Conservation (phyloP, 2,113 vertebrate genomes). For the Miniopterus natalensis region DNA sequence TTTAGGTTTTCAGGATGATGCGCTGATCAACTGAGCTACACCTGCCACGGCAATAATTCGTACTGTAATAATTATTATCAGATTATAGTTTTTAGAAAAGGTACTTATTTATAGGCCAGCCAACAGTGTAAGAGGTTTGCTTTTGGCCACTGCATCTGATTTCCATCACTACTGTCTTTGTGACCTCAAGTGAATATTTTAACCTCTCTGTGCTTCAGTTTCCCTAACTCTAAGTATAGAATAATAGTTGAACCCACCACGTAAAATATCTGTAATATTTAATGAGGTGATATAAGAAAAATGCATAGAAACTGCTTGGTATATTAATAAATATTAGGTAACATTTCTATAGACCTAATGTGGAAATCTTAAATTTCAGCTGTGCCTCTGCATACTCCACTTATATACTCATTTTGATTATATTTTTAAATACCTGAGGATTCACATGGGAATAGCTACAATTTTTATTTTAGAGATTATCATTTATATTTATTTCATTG, state of each 20-base stretch:
- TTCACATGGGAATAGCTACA: not conserved
- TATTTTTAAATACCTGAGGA: not conserved
- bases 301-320: not conserved
- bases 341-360: not conserved
- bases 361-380: not conserved
- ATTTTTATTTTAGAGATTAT: not conserved
- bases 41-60: too few species aligned
- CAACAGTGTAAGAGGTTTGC: not conserved
- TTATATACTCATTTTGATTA: not conserved
- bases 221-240: not conserved
- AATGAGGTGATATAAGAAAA: not conserved
- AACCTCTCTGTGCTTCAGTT: not conserved
- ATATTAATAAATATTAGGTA: not conserved
- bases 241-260: not conserved
- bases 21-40: too few species aligned
- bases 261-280: not conserved
- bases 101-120: not conserved
- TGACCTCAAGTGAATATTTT: not conserved
- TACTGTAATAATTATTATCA: not conserved
- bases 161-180: not conserved
- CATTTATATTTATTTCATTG: not conserved
- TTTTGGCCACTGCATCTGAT: not conserved
- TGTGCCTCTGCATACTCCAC: not conserved
- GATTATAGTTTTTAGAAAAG: not conserved
- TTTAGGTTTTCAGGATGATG: too few species aligned